Base-by-base conservation (phyloP, 2,888 invertebrate species). In the Hirudinaria manillensis region DNA sequence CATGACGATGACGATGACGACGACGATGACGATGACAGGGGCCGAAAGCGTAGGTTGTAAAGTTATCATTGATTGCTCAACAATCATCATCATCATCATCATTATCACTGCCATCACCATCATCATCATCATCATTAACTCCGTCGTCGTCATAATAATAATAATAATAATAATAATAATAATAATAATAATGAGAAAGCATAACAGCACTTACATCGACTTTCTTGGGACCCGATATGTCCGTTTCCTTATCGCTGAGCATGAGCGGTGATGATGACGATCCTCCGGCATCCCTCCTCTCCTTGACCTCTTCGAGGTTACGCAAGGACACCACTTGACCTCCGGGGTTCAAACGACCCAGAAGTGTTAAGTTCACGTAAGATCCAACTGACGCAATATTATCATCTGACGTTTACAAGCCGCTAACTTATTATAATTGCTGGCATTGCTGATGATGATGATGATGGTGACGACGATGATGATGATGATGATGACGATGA, bases 161-260 rank as follows among this genome's bases (percentile, higher is more conserved):
- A n/a, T n/a, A n/a, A 55, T 21, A 19, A 16, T 55, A 55, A 21
- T 55, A 19, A 55, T 19, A 16, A 21, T 55, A 55, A 55, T 13
- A n/a, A n/a, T n/a, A n/a, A n/a, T n/a, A n/a, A n/a, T n/a, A n/a
- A n/a, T n/a, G n/a, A n/a, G n/a, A n/a, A n/a, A n/a, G n/a, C n/a
- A n/a, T 29, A n/a, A 13, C 21, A 19, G 19, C 82, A 89, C 91
- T 91, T 87, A 94, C 94, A 87, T 93, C 92, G 79, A 93, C 94
- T 68, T 86, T 86, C 76, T 83, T 84, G 36, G 86, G 86, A 27
- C 82, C 84, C 13, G 86, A 86, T 75, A 87, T 85, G 53, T 81
- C 77, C n/a, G 80, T 81, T 29, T 76, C 66, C 45, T 73, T 66
- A 13, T 81, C 34, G 38, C n/a, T 38, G 68, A 67, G n/a, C 29